phyloP scores from a whole-genome alignment of 1,140 invertebrate species.

The Epicauta chinensis region DNA sequence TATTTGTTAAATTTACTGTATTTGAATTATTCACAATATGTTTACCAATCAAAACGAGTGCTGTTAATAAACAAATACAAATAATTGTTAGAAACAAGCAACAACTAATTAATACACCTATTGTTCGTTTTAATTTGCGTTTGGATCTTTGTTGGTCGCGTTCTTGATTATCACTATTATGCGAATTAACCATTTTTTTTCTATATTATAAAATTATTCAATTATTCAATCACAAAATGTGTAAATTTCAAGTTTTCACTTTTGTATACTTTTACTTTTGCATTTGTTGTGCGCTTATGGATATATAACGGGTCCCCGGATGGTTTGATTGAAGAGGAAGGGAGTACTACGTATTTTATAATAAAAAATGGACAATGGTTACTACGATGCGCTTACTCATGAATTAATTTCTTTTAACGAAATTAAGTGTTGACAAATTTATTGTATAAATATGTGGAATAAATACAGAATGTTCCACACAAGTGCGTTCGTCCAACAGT shows the following conservation, averaged over 20 bases:
- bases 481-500: too few relatives aligned
- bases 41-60: constrained; percentile 46
- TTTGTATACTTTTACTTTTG: too few relatives aligned
- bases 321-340: not conserved
- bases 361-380: too few relatives aligned
- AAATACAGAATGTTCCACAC: too few relatives aligned
- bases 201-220: not conserved
- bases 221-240: not conserved
- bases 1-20: constrained; percentile 14
- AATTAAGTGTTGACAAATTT: too few relatives aligned
- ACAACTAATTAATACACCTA: constrained; percentile 40
- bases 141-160: not conserved
- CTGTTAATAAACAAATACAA: constrained; percentile 44
- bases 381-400: too few relatives aligned
- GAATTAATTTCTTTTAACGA: too few relatives aligned
- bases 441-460: too few relatives aligned
- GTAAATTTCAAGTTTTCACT: too few relatives aligned
- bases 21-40: constrained; percentile 31
- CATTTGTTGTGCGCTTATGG: too few relatives aligned
- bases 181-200: constrained; percentile 40
- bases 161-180: constrained; percentile 11
- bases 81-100: constrained; percentile 45
- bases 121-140: constrained; percentile 19
- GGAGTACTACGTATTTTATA: not conserved
- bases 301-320: too few relatives aligned